Percentiles rank a stretch among this genome's conserved stretches.
Conservation (phyloP, 2,888 invertebrate species). For the Callyntrura guangdongensis region DNA sequence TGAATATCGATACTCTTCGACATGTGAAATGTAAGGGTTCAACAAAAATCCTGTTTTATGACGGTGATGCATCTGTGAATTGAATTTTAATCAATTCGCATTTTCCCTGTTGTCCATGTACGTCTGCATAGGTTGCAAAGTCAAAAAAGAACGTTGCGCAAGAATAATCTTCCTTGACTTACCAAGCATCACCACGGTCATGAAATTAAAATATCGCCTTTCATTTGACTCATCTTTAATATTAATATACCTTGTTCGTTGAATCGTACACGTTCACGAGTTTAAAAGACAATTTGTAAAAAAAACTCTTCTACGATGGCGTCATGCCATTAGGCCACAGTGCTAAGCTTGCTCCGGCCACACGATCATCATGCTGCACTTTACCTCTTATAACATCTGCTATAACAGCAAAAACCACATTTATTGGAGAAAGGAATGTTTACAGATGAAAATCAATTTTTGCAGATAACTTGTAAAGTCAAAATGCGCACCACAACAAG, state of each 20-base stretch:
- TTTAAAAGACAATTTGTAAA: background rate
- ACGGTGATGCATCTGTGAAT: constrained; percentile 73
- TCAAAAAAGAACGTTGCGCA: background rate
- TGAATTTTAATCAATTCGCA: constrained; percentile 73
- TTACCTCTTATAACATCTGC: constrained; percentile 11
- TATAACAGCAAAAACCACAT: background rate
- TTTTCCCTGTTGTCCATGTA: background rate
- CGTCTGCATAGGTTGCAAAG: background rate
- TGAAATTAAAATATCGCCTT: constrained; percentile 54
- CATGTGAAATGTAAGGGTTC: constrained; percentile 44
- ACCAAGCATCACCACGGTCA: constrained; percentile 2
- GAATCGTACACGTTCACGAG: background rate
- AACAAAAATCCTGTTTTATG: constrained; percentile 71
- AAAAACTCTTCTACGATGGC: background rate
- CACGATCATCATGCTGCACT: background rate
- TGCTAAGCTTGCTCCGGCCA: constrained; percentile 12
- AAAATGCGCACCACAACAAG: background rate
- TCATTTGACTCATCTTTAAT: constrained; percentile 28
- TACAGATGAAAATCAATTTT: constrained; percentile 15
- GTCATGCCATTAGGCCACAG: background rate
- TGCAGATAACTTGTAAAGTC: background rate
- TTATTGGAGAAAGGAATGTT: background rate
- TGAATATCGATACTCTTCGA: constrained; percentile 60
- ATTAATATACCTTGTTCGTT: constrained; percentile 27
- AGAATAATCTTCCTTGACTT: constrained; percentile 6